These are phyloP conservation scores for Amphiura filiformis DNA, from an alignment of 35 echinoderm and acorn worm species.

Conservation along the genomic window DNA sequence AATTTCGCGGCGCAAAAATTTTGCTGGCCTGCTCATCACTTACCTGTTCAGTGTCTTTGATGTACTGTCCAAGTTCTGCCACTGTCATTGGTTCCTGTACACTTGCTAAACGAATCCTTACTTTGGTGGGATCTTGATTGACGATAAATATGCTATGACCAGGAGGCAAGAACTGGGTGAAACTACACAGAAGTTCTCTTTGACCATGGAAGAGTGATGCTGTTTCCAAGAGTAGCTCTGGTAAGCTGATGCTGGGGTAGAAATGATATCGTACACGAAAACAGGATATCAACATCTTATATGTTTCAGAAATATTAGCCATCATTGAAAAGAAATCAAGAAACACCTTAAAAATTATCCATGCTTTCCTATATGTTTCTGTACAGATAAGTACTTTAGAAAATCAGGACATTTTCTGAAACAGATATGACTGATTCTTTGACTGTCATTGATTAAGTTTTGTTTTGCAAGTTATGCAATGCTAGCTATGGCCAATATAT, in stretches of 20 bases:
- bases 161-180: slow-evolving; percentile 54
- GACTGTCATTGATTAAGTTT: too few species aligned
- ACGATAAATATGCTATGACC: slow-evolving; percentile 46
- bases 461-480: too few species aligned
- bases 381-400: too few species aligned
- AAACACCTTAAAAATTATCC: too few species aligned
- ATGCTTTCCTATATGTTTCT: too few species aligned
- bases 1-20: not conserved
- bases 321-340: too few species aligned
- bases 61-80: slow-evolving; percentile 24
- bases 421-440: too few species aligned
- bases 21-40: not conserved
- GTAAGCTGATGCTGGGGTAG: slow-evolving; percentile 38
- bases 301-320: too few species aligned
- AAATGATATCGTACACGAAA: not conserved
- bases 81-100: slow-evolving; percentile 22
- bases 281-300: too few species aligned
- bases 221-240: slow-evolving; percentile 44
- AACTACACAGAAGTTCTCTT: slow-evolving; percentile 52
- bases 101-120: slow-evolving; percentile 54
- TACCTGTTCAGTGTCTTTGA: slow-evolving; percentile 22
- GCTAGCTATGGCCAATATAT: too few species aligned
- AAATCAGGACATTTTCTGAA: too few species aligned
- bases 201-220: slow-evolving; percentile 42
- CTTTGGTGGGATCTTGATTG: slow-evolving; percentile 53